Conservation (phyloP, 2,888 invertebrate species). For the Drosophila lutescens region DNA sequence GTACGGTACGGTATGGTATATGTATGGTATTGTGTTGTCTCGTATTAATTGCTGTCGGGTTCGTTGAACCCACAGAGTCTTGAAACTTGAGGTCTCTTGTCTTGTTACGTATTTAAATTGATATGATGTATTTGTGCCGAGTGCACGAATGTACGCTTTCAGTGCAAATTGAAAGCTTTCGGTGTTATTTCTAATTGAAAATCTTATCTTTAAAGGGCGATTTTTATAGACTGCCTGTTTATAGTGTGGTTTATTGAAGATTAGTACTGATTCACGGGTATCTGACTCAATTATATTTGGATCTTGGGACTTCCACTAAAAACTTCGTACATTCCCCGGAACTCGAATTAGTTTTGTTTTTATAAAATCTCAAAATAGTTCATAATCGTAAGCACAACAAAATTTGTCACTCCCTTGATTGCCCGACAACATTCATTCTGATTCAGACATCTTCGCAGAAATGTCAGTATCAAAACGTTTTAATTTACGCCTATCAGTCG, state of each 20-base stretch:
- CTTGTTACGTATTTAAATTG: slow-evolving; percentile 48
- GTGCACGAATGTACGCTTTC: slow-evolving; percentile 12
- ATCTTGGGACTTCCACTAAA: no score
- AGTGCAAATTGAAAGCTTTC: slow-evolving; percentile 13
- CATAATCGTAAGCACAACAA: background rate
- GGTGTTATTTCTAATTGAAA: slow-evolving; percentile 20
- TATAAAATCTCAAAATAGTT: no score
- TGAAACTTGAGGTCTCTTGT: slow-evolving; percentile 69
- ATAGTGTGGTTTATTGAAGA: background rate
- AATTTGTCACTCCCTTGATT: background rate
- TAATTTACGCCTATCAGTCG: slow-evolving; percentile 4
- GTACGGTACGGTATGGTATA: slow-evolving; percentile 10
- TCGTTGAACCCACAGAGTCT: slow-evolving; percentile 61
- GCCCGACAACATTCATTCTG: background rate
- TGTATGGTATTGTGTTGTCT: slow-evolving; percentile 19
- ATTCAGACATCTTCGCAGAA: slow-evolving; percentile 15
- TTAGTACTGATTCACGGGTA: no score
- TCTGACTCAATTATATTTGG: no score
- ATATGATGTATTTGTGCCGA: slow-evolving; percentile 23
- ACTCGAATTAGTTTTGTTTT: no score
- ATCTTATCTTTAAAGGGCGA: background rate
- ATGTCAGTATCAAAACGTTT: background rate
- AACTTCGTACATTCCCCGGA: no score
- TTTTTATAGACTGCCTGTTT: background rate
- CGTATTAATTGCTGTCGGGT: slow-evolving; percentile 47